A percentile compares a stretch with the other conserved stretches of the same genome.
Evolutionary conservation across 2,113 vertebrate species (phyloP).

Genomic region (Bombycilla garrulus): DNA sequence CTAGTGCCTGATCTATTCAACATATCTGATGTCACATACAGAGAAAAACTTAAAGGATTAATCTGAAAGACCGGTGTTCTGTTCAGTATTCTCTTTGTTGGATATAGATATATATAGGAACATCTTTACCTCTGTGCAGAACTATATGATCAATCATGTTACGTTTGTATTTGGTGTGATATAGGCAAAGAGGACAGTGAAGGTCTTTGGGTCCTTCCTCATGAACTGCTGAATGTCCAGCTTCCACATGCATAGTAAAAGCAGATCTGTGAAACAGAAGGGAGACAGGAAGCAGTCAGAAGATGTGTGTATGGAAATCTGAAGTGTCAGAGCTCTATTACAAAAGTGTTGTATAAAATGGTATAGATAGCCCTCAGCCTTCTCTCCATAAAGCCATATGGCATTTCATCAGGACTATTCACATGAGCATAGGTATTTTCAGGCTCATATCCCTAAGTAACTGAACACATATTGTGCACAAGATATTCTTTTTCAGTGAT

Average conservation of each 20-base stretch:
- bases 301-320: neutral
- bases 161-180: constrained; percentile 93
- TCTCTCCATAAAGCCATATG: neutral
- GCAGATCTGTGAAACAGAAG: constrained; percentile 77
- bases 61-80: neutral
- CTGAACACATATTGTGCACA: neutral
- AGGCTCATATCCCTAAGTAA: neutral
- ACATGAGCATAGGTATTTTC: neutral
- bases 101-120: neutral
- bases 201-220: constrained; percentile 88
- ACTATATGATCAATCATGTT: constrained; percentile 96
- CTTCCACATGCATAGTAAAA: constrained; percentile 91
- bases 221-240: constrained; percentile 80
- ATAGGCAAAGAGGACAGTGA: constrained; percentile 92
- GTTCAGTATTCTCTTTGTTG: neutral
- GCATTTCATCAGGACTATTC: neutral
- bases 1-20: neutral
- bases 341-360: neutral
- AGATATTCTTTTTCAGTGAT: neutral
- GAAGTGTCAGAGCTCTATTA: neutral
- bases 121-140: constrained; percentile 87
- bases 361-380: neutral
- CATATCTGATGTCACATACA: neutral
- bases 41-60: neutral
- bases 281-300: neutral